These are phyloP conservation scores for Turritopsis rubra DNA, from an alignment of 30 jellyfish, hydroid and myxozoan genomes.

Conservation along the genomic window DNA sequence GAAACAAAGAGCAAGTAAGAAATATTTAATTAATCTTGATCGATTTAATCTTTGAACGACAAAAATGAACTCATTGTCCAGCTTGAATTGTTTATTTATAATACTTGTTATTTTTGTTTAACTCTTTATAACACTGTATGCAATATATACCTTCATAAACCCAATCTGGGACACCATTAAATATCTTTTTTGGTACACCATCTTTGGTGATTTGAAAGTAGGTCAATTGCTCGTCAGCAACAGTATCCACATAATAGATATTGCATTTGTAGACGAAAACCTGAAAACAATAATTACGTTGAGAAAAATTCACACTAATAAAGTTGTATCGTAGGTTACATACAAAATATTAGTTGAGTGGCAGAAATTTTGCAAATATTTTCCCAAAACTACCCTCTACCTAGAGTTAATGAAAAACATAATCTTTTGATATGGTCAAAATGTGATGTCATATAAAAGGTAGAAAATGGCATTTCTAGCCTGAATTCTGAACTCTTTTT, in stretches of 20 bases:
- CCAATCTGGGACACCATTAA: conserved; percentile 99
- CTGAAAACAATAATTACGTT: conserved; percentile 20
- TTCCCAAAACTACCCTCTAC: neutral
- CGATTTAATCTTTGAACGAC: no score
- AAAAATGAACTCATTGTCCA: no score
- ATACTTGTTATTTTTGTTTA: no score
- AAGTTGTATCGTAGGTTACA: no score
- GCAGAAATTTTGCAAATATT: neutral
- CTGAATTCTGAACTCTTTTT: no score
- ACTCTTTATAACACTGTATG: no score
- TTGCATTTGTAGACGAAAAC: conserved; percentile 70
- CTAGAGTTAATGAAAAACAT: no score
- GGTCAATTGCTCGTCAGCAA: neutral
- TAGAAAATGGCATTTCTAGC: no score
- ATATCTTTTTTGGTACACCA: conserved; percentile 81
- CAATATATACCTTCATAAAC: conserved; percentile 99
- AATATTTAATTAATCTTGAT: no score
- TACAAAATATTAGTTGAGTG: neutral
- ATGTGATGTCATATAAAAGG: no score
- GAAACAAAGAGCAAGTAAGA: neutral
- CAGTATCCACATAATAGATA: conserved; percentile 52
- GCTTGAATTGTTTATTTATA: no score
- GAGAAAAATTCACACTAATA: neutral
- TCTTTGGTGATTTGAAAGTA: conserved; percentile 70
- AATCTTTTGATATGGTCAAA: no score